Conservation (phyloP, 2,113 vertebrate species). For the Tringa solitaria region DNA sequence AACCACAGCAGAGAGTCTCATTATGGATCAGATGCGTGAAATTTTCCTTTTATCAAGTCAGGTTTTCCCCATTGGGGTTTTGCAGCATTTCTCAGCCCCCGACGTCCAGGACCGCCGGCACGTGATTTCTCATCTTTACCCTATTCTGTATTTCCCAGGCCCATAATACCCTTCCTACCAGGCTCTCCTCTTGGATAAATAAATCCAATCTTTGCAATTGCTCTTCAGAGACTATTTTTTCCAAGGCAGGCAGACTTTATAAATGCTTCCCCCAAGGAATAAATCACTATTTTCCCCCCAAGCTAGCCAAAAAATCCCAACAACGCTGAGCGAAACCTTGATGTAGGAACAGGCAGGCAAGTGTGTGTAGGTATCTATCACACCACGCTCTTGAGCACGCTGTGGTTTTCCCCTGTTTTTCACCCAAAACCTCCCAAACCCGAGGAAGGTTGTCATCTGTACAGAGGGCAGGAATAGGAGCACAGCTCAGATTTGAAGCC, state of each 20-base stretch:
- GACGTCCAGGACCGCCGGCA: fast-evolving
- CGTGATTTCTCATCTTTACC: not conserved
- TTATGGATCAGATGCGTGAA: fast-evolving
- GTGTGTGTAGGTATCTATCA: not conserved
- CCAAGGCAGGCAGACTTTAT: not conserved
- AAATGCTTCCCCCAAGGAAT: not conserved
- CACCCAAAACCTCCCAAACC: not conserved
- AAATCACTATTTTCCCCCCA: not conserved
- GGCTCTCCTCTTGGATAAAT: not conserved
- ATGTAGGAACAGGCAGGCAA: not conserved
- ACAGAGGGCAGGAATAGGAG: not conserved
- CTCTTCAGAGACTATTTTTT: not conserved
- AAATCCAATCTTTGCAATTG: not conserved
- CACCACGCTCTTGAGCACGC: fast-evolving
- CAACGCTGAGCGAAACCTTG: not conserved
- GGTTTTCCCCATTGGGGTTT: not conserved
- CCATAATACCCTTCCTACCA: not conserved
- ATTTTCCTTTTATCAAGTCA: not conserved
- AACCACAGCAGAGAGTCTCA: not conserved
- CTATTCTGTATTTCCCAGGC: not conserved
- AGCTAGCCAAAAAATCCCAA: not conserved
- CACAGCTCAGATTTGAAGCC: not conserved
- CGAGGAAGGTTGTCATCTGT: not conserved
- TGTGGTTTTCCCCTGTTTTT: not conserved
- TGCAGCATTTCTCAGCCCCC: not conserved